These are phyloP conservation scores for Protomyctophum bolini DNA, from an alignment of 2,113 vertebrate genomes.

Conservation along the genomic window DNA sequence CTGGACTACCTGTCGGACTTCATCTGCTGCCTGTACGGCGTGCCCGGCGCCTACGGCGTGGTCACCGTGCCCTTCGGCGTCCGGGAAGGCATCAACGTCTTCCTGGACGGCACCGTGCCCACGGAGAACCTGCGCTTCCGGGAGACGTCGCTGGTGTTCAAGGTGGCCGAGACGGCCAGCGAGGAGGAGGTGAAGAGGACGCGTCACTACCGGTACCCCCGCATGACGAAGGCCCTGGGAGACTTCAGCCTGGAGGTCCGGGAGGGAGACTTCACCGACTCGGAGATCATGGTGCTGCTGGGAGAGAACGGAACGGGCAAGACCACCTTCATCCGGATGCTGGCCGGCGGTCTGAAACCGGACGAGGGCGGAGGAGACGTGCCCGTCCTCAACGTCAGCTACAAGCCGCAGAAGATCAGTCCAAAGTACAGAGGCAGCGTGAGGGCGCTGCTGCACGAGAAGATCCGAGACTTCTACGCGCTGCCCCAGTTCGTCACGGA, in stretches of 20 bases:
- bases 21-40: conserved; percentile 92
- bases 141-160: conserved; percentile 89
- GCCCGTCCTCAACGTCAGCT: conserved; percentile 90
- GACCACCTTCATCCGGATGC: conserved; percentile 92
- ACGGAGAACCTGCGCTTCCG: conserved; percentile 91
- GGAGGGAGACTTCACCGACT: conserved; percentile 90
- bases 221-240: conserved; percentile 92
- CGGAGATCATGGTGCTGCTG: conserved; percentile 94
- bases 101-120: conserved; percentile 90
- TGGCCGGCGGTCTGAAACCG: conserved; percentile 89
- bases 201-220: conserved; percentile 91
- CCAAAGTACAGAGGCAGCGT: conserved; percentile 94
- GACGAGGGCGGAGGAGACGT: conserved; percentile 93
- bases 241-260: conserved; percentile 86
- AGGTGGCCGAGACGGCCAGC: conserved; percentile 90
- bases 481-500: conserved; percentile 98
- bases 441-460: conserved; percentile 93
- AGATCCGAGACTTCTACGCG: conserved; percentile 96
- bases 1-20: conserved; percentile 93
- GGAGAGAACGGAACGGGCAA: conserved; percentile 93
- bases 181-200: conserved; percentile 93
- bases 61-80: conserved; percentile 94
- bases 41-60: conserved; percentile 90
- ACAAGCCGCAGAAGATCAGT: conserved; percentile 94
- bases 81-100: conserved; percentile 93